Conservation (phyloP, 2,888 invertebrate species). For the Torymus auratus region DNA sequence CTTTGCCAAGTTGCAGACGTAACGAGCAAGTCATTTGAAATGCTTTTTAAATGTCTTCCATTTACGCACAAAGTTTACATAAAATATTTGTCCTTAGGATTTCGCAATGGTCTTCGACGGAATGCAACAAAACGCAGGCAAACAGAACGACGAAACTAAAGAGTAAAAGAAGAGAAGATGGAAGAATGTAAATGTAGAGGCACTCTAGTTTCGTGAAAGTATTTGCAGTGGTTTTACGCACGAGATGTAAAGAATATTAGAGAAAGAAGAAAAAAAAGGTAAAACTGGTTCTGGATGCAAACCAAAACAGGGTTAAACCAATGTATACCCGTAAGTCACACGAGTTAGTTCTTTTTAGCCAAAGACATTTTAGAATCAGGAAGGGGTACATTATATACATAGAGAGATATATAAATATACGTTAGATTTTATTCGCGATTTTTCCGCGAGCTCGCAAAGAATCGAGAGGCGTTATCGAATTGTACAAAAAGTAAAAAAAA, state of each 20-base stretch:
- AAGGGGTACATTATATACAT: conserved; percentile 27
- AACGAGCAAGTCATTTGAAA: too few species aligned
- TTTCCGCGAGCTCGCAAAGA: conserved; percentile 17
- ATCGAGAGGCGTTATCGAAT: conserved; percentile 58
- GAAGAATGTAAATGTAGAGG: conserved; percentile 4
- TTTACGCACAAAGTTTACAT: too few species aligned
- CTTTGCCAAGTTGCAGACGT: too few species aligned
- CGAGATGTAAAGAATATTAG: conserved; percentile 32
- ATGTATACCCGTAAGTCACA: conserved; percentile 43
- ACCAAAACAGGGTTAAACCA: conserved; percentile 48
- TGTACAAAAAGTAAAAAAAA: conserved; percentile 62
- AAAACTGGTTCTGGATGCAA: conserved; percentile 51
- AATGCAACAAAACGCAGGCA: conserved; percentile 35
- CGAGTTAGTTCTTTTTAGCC: conserved; percentile 54
- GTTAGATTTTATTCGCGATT: conserved; percentile 28
- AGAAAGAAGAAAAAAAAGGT: conserved; percentile 16
- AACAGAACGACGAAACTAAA: conserved; percentile 46
- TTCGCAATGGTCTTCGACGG: conserved; percentile 60
- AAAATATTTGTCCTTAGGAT: conserved; percentile 53
- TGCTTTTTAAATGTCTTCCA: too few species aligned
- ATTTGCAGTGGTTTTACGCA: conserved; percentile 54
- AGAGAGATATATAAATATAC: conserved; percentile 25
- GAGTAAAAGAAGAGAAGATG: conserved; percentile 32
- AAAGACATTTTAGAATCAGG: conserved; percentile 56
- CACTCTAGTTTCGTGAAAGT: conserved; percentile 49